Conservation (phyloP, 2,113 vertebrate species). For the Plectropomus leopardus region DNA sequence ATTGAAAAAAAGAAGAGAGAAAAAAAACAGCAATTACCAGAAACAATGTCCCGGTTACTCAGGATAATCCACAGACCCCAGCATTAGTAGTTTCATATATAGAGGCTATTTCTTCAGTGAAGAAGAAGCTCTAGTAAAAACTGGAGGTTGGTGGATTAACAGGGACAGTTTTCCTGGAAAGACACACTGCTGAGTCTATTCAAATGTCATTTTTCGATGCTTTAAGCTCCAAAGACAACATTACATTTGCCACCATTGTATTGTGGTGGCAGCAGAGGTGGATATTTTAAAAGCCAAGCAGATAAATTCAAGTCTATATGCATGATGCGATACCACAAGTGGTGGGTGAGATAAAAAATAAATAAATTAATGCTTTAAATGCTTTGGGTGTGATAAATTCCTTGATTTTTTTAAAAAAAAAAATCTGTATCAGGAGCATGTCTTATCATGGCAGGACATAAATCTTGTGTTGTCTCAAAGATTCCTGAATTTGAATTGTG, state of each 20-base stretch:
- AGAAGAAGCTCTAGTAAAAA: conserved; percentile 30
- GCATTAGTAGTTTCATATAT: conserved; percentile 45
- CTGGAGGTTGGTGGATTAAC: conserved; percentile 44
- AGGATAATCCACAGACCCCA: conserved; percentile 58
- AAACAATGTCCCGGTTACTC: conserved; percentile 63
- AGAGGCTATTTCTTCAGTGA: conserved; percentile 15
- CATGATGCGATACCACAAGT: not conserved
- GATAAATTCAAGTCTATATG: conserved; percentile 4
- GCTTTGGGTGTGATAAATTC: not conserved
- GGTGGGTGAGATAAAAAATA: not conserved
- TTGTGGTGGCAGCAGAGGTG: conserved; percentile 3
- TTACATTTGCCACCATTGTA: conserved; percentile 21
- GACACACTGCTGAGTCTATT: conserved; percentile 28
- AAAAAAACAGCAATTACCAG: conserved; percentile 51
- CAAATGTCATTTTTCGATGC: conserved; percentile 33
- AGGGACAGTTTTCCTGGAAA: conserved; percentile 11
- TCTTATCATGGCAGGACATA: too few relatives aligned
- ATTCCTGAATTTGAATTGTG: too few relatives aligned
- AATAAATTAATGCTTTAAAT: not conserved
- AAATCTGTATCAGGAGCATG: not conserved
- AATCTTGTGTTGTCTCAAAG: too few relatives aligned
- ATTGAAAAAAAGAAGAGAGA: conserved; percentile 30
- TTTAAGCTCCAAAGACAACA: conserved; percentile 25
- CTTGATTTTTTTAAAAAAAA: not conserved
- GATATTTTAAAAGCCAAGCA: not conserved